A percentile compares a stretch with the other conserved stretches of the same genome.
phyloP scores from a whole-genome alignment of 2,113 vertebrate species.

The Nannospalax galili region DNA sequence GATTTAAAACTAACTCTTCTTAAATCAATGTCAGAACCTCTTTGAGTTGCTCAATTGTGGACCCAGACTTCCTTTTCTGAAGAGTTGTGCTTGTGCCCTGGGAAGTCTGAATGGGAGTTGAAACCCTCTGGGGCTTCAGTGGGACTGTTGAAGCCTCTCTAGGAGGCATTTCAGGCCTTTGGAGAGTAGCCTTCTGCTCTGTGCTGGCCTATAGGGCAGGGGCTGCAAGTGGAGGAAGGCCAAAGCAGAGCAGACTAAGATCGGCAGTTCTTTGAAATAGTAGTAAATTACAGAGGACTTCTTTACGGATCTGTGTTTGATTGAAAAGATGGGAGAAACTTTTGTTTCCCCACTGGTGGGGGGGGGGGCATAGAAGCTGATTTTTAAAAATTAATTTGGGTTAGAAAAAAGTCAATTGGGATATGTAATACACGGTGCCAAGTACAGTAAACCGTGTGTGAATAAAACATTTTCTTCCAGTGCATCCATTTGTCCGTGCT shows the following conservation, averaged over 20 bases:
- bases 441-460: not conserved
- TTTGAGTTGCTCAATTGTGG: not conserved
- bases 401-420: conserved; percentile 18
- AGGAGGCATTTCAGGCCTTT: not conserved
- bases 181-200: conserved; percentile 20
- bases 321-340: conserved; percentile 25
- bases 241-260: not conserved
- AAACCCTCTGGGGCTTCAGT: not conserved
- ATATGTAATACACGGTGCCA: not conserved
- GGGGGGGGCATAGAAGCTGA: not conserved
- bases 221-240: not conserved
- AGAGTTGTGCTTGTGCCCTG: not conserved
- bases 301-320: not conserved
- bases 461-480: conserved; percentile 43
- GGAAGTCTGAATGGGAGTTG: not conserved
- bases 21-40: not conserved
- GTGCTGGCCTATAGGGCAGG: not conserved
- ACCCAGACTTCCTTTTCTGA: not conserved
- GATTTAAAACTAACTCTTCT: not conserved
- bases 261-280: not conserved
- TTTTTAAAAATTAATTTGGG: conserved; percentile 51
- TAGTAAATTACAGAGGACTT: conserved; percentile 38
- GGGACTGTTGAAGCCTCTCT: not conserved
- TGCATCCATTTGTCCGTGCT: not conserved
- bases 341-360: not conserved